These are phyloP conservation scores for Xestoiulus laeticollis DNA, from an alignment of 2,888 invertebrate genomes.

Conservation along the genomic window DNA sequence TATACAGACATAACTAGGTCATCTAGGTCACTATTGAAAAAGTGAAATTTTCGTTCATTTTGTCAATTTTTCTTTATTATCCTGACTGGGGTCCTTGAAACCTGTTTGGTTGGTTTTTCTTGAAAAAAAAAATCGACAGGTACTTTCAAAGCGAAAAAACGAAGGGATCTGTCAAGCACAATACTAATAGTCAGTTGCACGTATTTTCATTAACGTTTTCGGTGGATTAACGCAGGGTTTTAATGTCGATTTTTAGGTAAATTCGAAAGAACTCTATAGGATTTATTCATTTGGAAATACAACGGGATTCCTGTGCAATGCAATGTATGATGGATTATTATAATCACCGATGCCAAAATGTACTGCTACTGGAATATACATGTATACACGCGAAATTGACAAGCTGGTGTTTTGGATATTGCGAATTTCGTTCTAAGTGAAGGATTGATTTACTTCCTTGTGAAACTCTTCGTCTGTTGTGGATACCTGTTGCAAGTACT, in stretches of 20 bases:
- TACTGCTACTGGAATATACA: background rate
- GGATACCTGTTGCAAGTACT: background rate
- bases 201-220: background rate
- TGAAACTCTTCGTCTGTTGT: background rate
- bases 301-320: too few species aligned
- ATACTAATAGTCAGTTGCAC: background rate
- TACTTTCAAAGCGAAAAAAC: background rate
- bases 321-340: too few species aligned
- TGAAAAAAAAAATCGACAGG: background rate
- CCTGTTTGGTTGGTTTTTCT: background rate
- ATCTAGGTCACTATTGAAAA: background rate
- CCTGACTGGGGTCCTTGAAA: background rate
- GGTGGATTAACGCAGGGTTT: background rate
- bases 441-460: background rate
- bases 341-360: background rate
- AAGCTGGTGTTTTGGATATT: background rate
- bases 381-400: background rate
- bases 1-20: too few species aligned
- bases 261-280: background rate
- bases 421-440: background rate
- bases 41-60: background rate
- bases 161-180: background rate
- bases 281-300: too few species aligned
- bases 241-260: background rate
- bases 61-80: constrained; percentile 4